These are phyloP conservation scores for Emys orbicularis DNA, from an alignment of 2,797 vertebrate species.

Conservation along the genomic window DNA sequence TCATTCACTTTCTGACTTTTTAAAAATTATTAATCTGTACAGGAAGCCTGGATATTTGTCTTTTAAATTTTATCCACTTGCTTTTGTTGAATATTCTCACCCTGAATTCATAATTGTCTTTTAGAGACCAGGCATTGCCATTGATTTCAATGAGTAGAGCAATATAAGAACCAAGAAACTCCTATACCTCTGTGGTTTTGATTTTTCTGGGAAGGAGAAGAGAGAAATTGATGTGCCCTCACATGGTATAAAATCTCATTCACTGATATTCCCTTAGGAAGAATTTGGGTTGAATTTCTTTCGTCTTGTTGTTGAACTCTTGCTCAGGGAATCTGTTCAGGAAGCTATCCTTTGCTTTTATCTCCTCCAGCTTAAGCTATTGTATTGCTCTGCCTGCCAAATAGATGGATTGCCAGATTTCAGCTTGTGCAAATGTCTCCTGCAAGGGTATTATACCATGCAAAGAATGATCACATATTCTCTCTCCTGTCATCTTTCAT, in stretches of 20 bases:
- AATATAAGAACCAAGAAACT: accelerated
- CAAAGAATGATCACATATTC: not conserved
- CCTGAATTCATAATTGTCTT: not conserved
- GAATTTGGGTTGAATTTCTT: not conserved
- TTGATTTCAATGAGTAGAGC: not conserved
- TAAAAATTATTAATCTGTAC: not conserved
- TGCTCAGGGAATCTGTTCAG: not conserved
- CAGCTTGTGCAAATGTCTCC: not conserved
- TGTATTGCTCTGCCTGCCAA: not conserved
- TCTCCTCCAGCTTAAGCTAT: not conserved
- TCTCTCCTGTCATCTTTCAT: not conserved
- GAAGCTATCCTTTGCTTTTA: not conserved
- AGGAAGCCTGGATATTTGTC: not conserved
- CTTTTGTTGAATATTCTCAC: not conserved
- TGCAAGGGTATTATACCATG: not conserved
- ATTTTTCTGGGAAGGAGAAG: not conserved
- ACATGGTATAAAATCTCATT: not conserved
- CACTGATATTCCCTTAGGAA: not conserved
- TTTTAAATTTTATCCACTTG: not conserved
- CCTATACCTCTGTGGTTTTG: not conserved
- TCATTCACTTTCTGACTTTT: not conserved
- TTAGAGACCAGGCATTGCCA: not conserved
- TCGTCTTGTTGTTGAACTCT: not conserved
- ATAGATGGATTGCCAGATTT: not conserved
- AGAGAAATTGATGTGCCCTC: not conserved